A percentile compares a stretch with the other conserved stretches of the same genome.
phyloP scores from a whole-genome alignment of 2,113 vertebrate species.

The Acanthisitta chloris region DNA sequence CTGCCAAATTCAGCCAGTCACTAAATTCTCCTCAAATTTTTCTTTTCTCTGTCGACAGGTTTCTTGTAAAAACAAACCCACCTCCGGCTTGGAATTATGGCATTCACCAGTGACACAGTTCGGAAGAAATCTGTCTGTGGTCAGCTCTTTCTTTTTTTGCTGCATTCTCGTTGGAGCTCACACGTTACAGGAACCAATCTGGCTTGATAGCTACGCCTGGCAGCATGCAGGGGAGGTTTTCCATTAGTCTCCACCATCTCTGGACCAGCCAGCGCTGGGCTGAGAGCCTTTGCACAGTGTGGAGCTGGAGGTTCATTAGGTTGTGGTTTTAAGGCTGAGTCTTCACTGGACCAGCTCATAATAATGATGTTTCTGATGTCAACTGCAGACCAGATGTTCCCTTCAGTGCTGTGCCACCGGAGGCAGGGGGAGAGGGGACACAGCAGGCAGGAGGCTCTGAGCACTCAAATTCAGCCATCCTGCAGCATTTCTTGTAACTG shows the following conservation, averaged over 20 bases:
- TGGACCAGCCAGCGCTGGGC: fast-evolving
- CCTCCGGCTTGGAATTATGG: not conserved
- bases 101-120: not conserved
- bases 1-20: not conserved
- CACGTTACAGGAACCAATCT: not conserved
- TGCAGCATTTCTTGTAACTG: fast-evolving
- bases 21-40: conserved; percentile 2
- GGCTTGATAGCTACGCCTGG: not conserved
- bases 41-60: not conserved
- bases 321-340: not conserved
- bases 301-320: not conserved
- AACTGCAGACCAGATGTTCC: not conserved
- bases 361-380: not conserved
- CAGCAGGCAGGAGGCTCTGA: not conserved
- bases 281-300: not conserved
- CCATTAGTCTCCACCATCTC: not conserved
- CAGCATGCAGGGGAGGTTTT: not conserved
- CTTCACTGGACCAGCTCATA: not conserved
- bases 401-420: fast-evolving
- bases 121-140: conserved; percentile 51
- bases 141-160: not conserved
- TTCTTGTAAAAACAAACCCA: conserved; percentile 32
- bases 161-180: not conserved
- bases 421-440: not conserved
- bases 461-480: not conserved